Base-by-base conservation (phyloP, 1,140 invertebrate species). In the Bicyclus anynana region DNA sequence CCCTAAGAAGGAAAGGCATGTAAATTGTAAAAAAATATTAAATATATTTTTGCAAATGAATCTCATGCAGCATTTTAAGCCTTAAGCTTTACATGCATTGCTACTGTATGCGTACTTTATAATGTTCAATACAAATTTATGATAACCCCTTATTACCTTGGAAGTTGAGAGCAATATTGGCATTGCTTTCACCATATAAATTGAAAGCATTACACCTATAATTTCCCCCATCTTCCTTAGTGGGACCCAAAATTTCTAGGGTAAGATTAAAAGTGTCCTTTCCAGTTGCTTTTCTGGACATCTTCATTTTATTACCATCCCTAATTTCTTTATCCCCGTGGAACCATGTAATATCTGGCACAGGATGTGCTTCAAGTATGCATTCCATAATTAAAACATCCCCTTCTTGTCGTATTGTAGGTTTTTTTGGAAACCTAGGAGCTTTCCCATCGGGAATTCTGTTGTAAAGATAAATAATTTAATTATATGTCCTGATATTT, bases 131-230 rank as follows among this genome's bases (percentile, higher is more conserved):
- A 59, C 58, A 57, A 59, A 49, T 51, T 53, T 59, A 33, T 23
- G 27, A 49, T 20, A 62, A 56, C 46, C 58, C 48, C 63, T 63
- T 44, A 62, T 69, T 96, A 97, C 97, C 97, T 96, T 98, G 96
- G 92, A 99, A 99, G 89, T 99, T 99, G 69, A 99, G 94, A 69
- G 97, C 97, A 91, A 99, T 99, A 91, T 99, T 99, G 68, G 98
- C 98, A 92, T 99, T 99, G 89, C 97, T 98, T 92, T 99, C 98
- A 87, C 98, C 98, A 86, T 95, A 95, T 85, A 95, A 94, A 93
- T 99, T 99, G 90, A 97, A 96, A 59, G 98, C 98, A 89, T 99
- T 99, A 92, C 98, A 99, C 78, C 98, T 94, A 90, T 99, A 99
- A 88, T 97, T 97, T 59, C 98, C 98, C 68, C 97, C 98, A 87